These are phyloP conservation scores for Acrocera orbiculus DNA, from an alignment of 2,888 invertebrate species.

Conservation along the genomic window DNA sequence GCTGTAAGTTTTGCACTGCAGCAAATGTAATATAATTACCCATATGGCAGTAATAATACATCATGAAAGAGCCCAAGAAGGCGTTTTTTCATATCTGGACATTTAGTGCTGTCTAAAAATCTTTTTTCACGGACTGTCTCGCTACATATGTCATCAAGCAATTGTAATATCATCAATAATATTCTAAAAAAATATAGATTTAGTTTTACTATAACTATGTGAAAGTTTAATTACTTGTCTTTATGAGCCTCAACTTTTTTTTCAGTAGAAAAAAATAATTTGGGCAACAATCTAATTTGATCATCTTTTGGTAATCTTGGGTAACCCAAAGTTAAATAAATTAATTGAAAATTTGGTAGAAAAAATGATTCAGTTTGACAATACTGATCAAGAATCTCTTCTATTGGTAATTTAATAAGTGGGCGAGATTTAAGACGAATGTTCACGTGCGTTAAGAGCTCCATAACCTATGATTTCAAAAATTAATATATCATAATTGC, in stretches of 20 bases:
- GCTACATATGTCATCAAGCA: neutral
- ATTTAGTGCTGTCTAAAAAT: too few relatives aligned
- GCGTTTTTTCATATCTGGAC: slow-evolving; percentile 32
- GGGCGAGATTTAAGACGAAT: slow-evolving; percentile 72
- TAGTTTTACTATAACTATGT: neutral
- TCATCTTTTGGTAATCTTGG: slow-evolving; percentile 58
- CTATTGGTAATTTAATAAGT: slow-evolving; percentile 70
- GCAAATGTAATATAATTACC: slow-evolving; percentile 35
- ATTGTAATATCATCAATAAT: slow-evolving; percentile 2
- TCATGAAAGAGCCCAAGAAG: slow-evolving; percentile 66
- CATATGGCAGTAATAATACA: slow-evolving; percentile 69
- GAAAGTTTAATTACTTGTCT: slow-evolving; percentile 43
- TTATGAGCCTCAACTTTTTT: slow-evolving; percentile 69
- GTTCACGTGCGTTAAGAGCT: slow-evolving; percentile 78
- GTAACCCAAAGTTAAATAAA: slow-evolving; percentile 84
- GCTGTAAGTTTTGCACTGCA: too few relatives aligned
- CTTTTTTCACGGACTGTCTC: neutral
- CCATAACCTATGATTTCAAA: slow-evolving; percentile 54
- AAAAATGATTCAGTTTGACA: slow-evolving; percentile 57
- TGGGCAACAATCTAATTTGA: slow-evolving; percentile 57
- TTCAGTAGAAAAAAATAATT: slow-evolving; percentile 57
- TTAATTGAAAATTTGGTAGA: slow-evolving; percentile 77
- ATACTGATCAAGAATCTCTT: slow-evolving; percentile 64
- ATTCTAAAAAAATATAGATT: neutral
- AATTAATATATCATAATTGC: neutral